Conservation (phyloP, 2,888 invertebrate genomes). For the Noctua fimbriata region DNA sequence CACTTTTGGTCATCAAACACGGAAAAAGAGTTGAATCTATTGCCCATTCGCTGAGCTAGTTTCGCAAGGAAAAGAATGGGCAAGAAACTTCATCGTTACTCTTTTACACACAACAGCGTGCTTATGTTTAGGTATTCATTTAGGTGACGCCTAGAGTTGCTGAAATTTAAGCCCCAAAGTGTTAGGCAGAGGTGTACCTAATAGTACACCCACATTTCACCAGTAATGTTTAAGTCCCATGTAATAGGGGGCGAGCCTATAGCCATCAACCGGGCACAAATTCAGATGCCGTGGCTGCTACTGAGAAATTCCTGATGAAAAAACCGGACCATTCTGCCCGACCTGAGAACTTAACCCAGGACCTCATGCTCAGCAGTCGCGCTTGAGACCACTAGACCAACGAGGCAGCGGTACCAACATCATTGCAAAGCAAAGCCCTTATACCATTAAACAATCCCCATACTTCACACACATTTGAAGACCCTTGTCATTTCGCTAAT, state of each 20-base stretch:
- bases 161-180: not conserved
- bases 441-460: slow-evolving; percentile 8
- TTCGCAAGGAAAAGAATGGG: too few species aligned
- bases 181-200: not conserved
- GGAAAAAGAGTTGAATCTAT: not conserved
- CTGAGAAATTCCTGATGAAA: too few species aligned
- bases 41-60: too few species aligned
- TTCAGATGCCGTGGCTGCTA: too few species aligned
- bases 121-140: not conserved
- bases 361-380: not conserved
- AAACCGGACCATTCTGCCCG: not conserved
- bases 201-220: not conserved
- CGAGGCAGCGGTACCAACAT: not conserved
- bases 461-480: not conserved
- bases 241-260: too few species aligned
- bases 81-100: not conserved
- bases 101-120: not conserved
- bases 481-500: slow-evolving; percentile 57
- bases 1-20: not conserved
- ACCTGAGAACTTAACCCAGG: not conserved
- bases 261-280: too few species aligned
- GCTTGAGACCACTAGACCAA: not conserved
- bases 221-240: too few species aligned
- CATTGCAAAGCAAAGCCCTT: slow-evolving; percentile 5
- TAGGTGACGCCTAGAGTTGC: not conserved